Base-by-base conservation (phyloP, 2,797 vertebrate species). In the Urocyon cinereoargenteus region DNA sequence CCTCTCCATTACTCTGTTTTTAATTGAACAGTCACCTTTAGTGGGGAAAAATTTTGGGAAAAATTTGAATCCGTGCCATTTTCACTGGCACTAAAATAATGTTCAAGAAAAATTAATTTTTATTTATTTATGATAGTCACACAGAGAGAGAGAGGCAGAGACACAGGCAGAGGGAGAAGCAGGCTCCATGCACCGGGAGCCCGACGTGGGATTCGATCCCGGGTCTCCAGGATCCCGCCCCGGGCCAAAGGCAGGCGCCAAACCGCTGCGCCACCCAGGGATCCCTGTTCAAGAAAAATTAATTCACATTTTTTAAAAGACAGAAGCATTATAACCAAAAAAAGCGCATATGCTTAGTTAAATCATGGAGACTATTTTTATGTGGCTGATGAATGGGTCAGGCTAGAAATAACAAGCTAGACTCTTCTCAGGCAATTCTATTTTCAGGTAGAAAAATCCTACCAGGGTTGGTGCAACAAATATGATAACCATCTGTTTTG, bases 381-480 rank as follows among this genome's bases (percentile, higher is more conserved):
- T 28, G 14, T 49, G 16, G 7, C 24, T 86, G 11, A 8, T 59
- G 34, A 90, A 21, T 59, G 2, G 57, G 21, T 96, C 78, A 88
- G 93, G 61, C 73, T 34, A 75, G 21, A 64, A 91, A 86, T 1
- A 75, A 81, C 26, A 53, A 78, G 45, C 5, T 53, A 92, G 12
- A 51, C 31, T 64, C 26, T 68, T 85, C 22, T 55, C 19, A 55
- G 8, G 24, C 31, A 83, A 86, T 92, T 22, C 51, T 79, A n/a
- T 96, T 96, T 95, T 92, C 73, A 72, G 68, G 89, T 79, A 77
- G 75, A 91, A 90, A 90, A 88, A 85, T 73, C 2, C 61, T 86
- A 68, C 31, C 19, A 53, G 19, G 14, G 7, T 55, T 31, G 36
- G 62, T 15, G 5, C 34, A 88, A 53, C 6, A 70, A 51, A 36